A percentile compares a stretch with the other conserved stretches of the same genome.
phyloP scores from a whole-genome alignment of 2,888 invertebrate genomes.

The Xanthostigma xanthostigma region DNA sequence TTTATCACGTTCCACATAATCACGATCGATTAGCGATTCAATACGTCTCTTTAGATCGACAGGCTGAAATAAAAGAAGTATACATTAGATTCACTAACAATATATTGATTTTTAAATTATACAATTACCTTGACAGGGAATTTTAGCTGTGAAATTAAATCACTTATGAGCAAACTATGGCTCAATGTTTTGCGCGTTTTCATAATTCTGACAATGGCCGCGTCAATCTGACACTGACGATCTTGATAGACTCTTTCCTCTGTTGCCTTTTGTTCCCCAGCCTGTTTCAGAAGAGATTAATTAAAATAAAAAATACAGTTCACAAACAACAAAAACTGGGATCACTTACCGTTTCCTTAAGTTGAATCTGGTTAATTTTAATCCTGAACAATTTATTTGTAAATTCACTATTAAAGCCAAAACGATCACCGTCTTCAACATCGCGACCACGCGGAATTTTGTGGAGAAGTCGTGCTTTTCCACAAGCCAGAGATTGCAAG shows the following conservation, averaged over 20 bases:
- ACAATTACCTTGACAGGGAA: conserved; percentile 87
- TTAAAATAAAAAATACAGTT: not conserved
- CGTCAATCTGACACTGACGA: conserved; percentile 98
- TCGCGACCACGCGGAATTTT: conserved; percentile 88
- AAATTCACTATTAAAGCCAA: conserved; percentile 84
- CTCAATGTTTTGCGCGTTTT: conserved; percentile 94
- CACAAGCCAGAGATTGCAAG: conserved; percentile 93
- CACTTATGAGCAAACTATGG: conserved; percentile 92
- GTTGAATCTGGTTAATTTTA: conserved; percentile 98
- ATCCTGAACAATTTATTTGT: conserved; percentile 93
- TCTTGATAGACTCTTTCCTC: conserved; percentile 98
- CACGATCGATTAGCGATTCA: conserved; percentile 95
- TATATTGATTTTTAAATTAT: conserved; percentile 2
- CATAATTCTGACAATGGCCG: conserved; percentile 98
- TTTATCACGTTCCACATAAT: conserved; percentile 98
- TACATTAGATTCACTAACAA: conserved; percentile 7
- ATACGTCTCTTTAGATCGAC: conserved; percentile 97
- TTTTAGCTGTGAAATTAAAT: conserved; percentile 93
- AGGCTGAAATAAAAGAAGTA: conserved; percentile 46
- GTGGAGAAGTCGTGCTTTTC: conserved; percentile 75
- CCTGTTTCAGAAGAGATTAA: conserved; percentile 33
- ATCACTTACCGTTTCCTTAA: conserved; percentile 89
- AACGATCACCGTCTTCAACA: conserved; percentile 75
- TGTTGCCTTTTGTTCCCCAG: conserved; percentile 87
- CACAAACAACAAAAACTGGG: conserved; percentile 1